Evolutionary conservation across 2,797 vertebrate genomes (phyloP), one percentile per base, ranked within the genome.

Genomic region (Tamandua tetradactyla): DNA sequence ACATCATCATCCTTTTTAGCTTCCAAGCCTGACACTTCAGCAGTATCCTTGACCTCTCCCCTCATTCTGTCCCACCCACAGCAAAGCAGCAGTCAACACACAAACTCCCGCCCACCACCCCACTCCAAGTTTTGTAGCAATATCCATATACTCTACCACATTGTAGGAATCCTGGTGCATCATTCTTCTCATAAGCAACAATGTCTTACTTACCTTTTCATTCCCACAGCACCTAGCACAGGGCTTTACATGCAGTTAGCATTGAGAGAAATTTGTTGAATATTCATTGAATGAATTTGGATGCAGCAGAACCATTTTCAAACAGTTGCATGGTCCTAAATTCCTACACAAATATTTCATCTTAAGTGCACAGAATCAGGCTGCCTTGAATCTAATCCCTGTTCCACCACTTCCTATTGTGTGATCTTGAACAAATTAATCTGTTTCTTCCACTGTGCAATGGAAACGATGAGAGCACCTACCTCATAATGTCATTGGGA

Each of bases 391-490:
- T 89, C 30, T 14, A 25, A 32, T 11, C 25, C 47, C 42, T 44
- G 12, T 40, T 72, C 17, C 61, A 75, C 61, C 42, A 35, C 61
- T 57, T 86, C 35, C 35, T 75, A 13, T 32, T 25, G n/a, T 59
- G 32, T 69, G 59, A 49, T 52, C 40, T 75, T 59, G 42, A 40
- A 40, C n/a, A 83, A 79, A 80, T 49, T 27, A 72, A 10, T 35
- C 76, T 89, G 23, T 52, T 88, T 79, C 64, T 40, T 87, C n/a
- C 40, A 87, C 13, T 90, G 68, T 76, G 44, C 84, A 81, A 68
- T 59, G 47, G 18, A 80, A 87, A 81, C 59, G 40, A 55, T 23
- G 42, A 55, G 40, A n/a, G 27, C n/a, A 23, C 23, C 20, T 61
- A 20, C 35, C 25, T n/a, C 20, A 27, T 17, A 23, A 30, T n/a